Evolutionary conservation across 30 jellyfish, hydroid and myxozoan genomes (phyloP).

Genomic region (Aurelia aurita): DNA sequence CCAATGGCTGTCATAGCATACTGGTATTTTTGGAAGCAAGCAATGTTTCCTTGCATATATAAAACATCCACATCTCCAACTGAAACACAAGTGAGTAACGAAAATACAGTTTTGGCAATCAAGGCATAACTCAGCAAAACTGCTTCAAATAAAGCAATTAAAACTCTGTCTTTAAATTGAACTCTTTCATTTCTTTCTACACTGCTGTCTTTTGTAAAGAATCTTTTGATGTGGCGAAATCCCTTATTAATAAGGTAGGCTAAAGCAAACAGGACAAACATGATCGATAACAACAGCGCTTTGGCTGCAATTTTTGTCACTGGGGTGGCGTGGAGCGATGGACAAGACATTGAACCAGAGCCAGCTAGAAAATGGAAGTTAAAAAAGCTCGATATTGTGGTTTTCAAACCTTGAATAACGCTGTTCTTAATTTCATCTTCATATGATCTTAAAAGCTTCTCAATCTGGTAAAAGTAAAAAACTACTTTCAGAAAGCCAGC

Average conservation of each 20-base stretch:
- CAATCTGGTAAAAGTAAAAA: constrained; percentile 27
- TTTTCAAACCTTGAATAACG: not conserved
- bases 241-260: not conserved
- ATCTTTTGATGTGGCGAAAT: not conserved
- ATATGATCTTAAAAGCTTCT: constrained; percentile 1
- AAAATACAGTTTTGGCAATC: not conserved
- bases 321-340: constrained; percentile 6
- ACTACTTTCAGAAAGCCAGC: constrained; percentile 7
- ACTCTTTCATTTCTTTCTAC: not conserved
- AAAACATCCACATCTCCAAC: not conserved
- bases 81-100: constrained; percentile 6
- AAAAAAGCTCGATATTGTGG: constrained; percentile 6
- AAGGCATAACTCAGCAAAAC: constrained; percentile 19
- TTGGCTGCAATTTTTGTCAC: not conserved
- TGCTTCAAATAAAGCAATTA: constrained; percentile 17
- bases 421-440: not conserved
- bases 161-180: not conserved
- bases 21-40: constrained; percentile 12
- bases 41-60: constrained; percentile 21
- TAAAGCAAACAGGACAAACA: not conserved
- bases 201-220: too few relatives aligned
- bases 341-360: not conserved
- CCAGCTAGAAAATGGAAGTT: constrained; percentile 4
- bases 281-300: not conserved
- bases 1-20: constrained; percentile 9